Evolutionary conservation across 2,113 vertebrate species (phyloP).

Genomic region (Trochalopteron elliotii): DNA sequence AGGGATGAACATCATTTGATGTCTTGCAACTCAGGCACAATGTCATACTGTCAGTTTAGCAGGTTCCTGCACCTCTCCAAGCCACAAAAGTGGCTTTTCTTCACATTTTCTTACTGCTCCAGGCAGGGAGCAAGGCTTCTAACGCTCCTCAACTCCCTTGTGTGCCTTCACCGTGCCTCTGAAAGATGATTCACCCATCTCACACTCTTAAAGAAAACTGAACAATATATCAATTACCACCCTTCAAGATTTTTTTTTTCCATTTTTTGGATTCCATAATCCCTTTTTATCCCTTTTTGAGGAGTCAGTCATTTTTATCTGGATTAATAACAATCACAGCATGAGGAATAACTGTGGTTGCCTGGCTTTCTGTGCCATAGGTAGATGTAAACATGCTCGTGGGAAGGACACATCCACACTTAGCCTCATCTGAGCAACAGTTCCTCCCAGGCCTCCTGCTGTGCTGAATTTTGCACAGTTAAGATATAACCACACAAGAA

Average conservation of each 20-base stretch:
- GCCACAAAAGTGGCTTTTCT: not conserved
- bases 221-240: not conserved
- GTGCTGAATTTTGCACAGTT: not conserved
- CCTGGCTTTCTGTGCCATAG: not conserved
- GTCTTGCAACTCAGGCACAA: not conserved
- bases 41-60: not conserved
- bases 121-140: not conserved
- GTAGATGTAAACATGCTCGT: not conserved
- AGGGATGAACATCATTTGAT: not conserved
- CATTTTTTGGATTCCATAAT: not conserved
- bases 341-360: accelerated
- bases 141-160: not conserved
- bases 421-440: not conserved
- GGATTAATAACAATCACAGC: not conserved
- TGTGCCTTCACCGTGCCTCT: accelerated
- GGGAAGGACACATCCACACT: not conserved
- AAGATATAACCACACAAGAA: not conserved
- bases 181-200: not conserved
- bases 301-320: not conserved
- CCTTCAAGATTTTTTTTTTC: not conserved
- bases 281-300: not conserved
- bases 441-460: not conserved
- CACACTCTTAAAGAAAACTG: not conserved
- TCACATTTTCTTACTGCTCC: not conserved
- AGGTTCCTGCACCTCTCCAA: not conserved